phyloP scores from a whole-genome alignment of 2,888 invertebrate genomes.

The Apotomis betuletana region DNA sequence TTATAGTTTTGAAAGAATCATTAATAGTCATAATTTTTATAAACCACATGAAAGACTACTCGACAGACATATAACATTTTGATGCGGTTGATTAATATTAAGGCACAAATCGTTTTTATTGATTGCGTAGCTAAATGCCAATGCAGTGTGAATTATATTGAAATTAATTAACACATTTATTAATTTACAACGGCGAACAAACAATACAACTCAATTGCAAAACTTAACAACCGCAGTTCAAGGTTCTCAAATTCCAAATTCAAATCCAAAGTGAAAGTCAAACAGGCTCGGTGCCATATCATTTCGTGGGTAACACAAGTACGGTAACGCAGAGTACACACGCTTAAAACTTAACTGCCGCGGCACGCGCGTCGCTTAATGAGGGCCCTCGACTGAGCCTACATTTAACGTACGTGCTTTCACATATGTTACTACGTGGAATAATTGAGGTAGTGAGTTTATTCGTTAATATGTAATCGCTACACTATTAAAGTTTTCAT shows the following conservation, averaged over 20 bases:
- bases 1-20: too few relatives aligned
- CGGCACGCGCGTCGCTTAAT: slow-evolving; percentile 30
- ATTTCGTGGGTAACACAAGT: slow-evolving; percentile 6
- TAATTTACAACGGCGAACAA: not conserved
- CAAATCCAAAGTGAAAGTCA: slow-evolving; percentile 9
- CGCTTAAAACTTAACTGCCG: slow-evolving; percentile 34
- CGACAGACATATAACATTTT: too few relatives aligned
- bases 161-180: too few relatives aligned
- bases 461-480: too few relatives aligned
- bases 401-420: slow-evolving; percentile 20
- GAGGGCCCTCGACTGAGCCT: slow-evolving; percentile 25
- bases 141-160: too few relatives aligned
- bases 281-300: slow-evolving; percentile 21
- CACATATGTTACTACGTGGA: slow-evolving; percentile 38
- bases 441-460: slow-evolving; percentile 32
- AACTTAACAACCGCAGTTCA: not conserved
- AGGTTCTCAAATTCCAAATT: slow-evolving; percentile 19
- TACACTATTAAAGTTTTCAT: too few relatives aligned
- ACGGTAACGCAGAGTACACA: slow-evolving; percentile 12
- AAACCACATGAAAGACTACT: too few relatives aligned
- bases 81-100: too few relatives aligned
- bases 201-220: not conserved
- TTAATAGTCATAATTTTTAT: too few relatives aligned
- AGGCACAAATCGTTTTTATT: too few relatives aligned
- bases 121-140: too few relatives aligned